These are phyloP conservation scores for Cheilosia impressa DNA, from an alignment of 2,888 invertebrate genomes.

Conservation along the genomic window DNA sequence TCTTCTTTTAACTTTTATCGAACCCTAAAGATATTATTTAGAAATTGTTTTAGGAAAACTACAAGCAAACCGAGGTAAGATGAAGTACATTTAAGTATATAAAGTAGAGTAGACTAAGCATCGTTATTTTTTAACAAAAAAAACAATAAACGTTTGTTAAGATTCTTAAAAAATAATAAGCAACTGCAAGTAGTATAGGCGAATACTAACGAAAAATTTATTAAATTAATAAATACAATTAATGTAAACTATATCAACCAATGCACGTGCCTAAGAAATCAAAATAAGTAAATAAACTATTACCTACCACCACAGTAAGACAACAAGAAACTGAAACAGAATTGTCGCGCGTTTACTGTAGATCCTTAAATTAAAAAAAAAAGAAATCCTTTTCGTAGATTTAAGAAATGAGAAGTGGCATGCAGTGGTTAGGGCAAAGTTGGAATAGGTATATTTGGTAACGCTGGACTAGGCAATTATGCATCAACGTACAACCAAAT, in stretches of 20 bases:
- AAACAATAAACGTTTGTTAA: conserved; percentile 59
- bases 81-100: conserved; percentile 45
- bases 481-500: no score
- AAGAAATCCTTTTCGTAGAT: background rate
- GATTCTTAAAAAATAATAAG: conserved; percentile 44
- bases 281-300: conserved; percentile 44
- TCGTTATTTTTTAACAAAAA: conserved; percentile 52
- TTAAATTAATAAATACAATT: conserved; percentile 61
- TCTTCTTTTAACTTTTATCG: conserved; percentile 14
- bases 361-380: background rate
- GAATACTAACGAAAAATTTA: conserved; percentile 50
- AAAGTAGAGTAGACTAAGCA: conserved; percentile 49
- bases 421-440: no score
- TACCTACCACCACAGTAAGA: conserved; percentile 41
- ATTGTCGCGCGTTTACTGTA: conserved; percentile 33
- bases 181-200: conserved; percentile 69
- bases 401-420: background rate
- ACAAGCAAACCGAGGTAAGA: conserved; percentile 40
- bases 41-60: conserved; percentile 31
- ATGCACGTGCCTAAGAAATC: conserved; percentile 74
- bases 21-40: conserved; percentile 19
- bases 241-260: conserved; percentile 68
- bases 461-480: no score
- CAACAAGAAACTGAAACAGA: conserved; percentile 22
- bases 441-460: no score